Evolutionary conservation across 2,113 vertebrate genomes (phyloP).

Genomic region (Rhipidura dahli): DNA sequence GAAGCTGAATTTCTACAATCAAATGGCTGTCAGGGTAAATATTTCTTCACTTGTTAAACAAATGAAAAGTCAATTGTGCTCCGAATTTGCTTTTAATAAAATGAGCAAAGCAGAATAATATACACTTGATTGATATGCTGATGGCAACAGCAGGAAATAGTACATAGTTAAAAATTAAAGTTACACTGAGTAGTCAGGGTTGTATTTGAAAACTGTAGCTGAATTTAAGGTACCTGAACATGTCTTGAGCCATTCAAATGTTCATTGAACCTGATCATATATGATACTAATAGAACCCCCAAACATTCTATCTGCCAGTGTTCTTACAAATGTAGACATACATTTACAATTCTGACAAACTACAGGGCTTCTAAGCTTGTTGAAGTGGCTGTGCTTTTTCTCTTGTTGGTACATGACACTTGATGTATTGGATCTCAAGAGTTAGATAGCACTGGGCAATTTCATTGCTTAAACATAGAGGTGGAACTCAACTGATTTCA

Average conservation of each 20-base stretch:
- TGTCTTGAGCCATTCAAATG: background rate
- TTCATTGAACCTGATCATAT: background rate
- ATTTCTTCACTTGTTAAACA: conserved; percentile 91
- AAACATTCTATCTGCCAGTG: background rate
- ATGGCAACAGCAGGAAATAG: conserved; percentile 68
- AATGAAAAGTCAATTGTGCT: conserved; percentile 89
- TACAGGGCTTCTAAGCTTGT: background rate
- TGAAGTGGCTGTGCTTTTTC: background rate
- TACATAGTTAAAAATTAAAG: conserved; percentile 75
- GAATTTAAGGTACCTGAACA: conserved; percentile 43
- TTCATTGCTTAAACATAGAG: background rate
- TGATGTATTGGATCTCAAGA: background rate
- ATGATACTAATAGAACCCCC: background rate
- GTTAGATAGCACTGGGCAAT: background rate
- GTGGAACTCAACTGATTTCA: background rate
- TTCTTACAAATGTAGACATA: background rate
- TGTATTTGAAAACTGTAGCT: conserved; percentile 56
- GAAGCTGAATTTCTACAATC: conserved; percentile 98
- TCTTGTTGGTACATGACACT: background rate
- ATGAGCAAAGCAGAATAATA: conserved; percentile 79
- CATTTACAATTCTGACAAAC: background rate
- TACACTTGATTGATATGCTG: conserved; percentile 79
- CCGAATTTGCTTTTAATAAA: conserved; percentile 83
- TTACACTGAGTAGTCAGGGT: conserved; percentile 48
- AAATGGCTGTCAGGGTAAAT: conserved; percentile 99